These are phyloP conservation scores for Ligdia adustata DNA, from an alignment of 2,888 invertebrate genomes.

Conservation along the genomic window DNA sequence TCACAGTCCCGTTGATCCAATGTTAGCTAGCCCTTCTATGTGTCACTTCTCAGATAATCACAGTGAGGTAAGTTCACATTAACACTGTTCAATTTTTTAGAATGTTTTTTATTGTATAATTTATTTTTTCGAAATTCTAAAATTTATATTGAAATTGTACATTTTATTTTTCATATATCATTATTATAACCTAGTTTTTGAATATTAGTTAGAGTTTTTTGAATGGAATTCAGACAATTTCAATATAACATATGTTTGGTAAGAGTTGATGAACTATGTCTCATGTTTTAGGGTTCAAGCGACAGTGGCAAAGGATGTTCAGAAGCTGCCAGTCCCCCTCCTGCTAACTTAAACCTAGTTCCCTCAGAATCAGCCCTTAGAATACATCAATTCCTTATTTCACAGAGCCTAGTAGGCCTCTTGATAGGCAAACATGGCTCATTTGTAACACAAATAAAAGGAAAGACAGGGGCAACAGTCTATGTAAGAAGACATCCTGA, in stretches of 20 bases:
- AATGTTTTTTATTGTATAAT: neutral
- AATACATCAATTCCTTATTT: conserved; percentile 90
- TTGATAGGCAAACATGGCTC: conserved; percentile 93
- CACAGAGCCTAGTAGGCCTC: conserved; percentile 91
- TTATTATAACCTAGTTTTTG: too few relatives aligned
- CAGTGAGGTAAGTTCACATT: conserved; percentile 82
- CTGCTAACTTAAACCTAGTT: conserved; percentile 83
- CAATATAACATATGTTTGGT: too few relatives aligned
- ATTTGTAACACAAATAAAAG: conserved; percentile 92
- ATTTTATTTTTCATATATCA: too few relatives aligned
- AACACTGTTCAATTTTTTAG: conserved; percentile 1
- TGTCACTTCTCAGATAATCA: conserved; percentile 88
- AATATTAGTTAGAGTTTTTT: too few relatives aligned
- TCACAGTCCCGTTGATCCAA: conserved; percentile 90
- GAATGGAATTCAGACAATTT: too few relatives aligned
- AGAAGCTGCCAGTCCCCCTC: conserved; percentile 88
- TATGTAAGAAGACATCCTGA: conserved; percentile 91
- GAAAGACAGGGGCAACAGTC: conserved; percentile 91
- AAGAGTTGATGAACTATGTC: too few relatives aligned
- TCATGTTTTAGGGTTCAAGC: conserved; percentile 89
- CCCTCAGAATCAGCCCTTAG: conserved; percentile 72
- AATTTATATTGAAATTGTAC: too few relatives aligned
- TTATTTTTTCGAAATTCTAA: conserved; percentile 1
- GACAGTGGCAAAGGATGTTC: conserved; percentile 93
- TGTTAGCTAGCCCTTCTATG: conserved; percentile 87